phyloP scores from a whole-genome alignment of 2,797 vertebrate species.

The Lepus townsendii region DNA sequence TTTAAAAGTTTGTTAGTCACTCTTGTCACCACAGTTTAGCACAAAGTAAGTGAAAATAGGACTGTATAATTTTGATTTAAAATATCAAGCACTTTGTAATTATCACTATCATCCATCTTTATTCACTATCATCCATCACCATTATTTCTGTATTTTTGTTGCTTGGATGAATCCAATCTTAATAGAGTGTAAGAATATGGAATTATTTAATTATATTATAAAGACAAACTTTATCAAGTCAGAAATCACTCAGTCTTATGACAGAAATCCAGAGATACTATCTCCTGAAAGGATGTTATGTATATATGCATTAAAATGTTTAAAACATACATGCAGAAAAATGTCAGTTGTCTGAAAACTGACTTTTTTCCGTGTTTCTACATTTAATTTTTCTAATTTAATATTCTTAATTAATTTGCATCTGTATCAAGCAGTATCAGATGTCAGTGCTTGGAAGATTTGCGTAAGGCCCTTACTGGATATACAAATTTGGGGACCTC shows the following conservation, averaged over 20 bases:
- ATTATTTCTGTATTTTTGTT: constrained; percentile 73
- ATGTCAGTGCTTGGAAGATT: neutral
- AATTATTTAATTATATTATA: constrained; percentile 71
- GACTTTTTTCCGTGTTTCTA: neutral
- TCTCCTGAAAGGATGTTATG: neutral
- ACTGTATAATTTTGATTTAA: constrained; percentile 58
- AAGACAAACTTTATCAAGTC: constrained; percentile 63
- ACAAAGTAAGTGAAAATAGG: constrained; percentile 56
- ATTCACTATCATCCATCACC: constrained; percentile 33
- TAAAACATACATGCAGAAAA: neutral
- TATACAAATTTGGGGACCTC: neutral
- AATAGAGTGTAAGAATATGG: constrained; percentile 62
- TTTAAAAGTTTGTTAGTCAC: constrained; percentile 53
- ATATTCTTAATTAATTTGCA: neutral
- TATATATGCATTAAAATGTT: neutral
- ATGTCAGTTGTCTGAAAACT: neutral
- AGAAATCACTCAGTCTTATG: constrained; percentile 58
- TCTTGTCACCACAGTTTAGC: constrained; percentile 1
- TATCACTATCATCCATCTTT: constrained; percentile 47
- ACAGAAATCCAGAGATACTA: constrained; percentile 54
- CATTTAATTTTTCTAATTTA: neutral
- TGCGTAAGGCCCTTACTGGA: neutral
- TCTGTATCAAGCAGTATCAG: neutral
- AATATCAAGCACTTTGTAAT: constrained; percentile 51
- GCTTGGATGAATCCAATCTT: constrained; percentile 68